Percentiles rank a stretch among this genome's conserved stretches.
These are phyloP conservation scores for Diadema setosum DNA, from an alignment of 35 echinoderm and acorn worm genomes.

Conservation along the genomic window DNA sequence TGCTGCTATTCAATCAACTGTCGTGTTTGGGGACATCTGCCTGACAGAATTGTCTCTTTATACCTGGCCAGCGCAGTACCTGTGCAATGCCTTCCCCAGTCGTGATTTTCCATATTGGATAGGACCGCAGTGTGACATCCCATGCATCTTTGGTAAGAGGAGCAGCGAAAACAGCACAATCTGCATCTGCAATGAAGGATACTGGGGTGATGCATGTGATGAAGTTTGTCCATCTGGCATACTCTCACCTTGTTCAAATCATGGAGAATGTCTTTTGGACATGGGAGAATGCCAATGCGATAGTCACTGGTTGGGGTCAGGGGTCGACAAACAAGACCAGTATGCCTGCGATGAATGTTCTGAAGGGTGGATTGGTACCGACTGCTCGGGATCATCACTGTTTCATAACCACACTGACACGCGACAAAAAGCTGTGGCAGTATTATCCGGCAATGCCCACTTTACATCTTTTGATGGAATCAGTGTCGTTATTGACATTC, in stretches of 20 bases:
- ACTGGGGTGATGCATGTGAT: slow-evolving; percentile 53
- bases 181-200: slow-evolving; percentile 70
- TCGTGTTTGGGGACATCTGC: slow-evolving; percentile 62
- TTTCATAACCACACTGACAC: background rate
- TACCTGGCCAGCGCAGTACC: slow-evolving; percentile 50
- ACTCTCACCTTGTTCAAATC: slow-evolving; percentile 51
- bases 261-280: slow-evolving; percentile 48
- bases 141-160: slow-evolving; percentile 60
- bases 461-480: slow-evolving; percentile 50
- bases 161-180: background rate
- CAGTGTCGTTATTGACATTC: slow-evolving; percentile 45
- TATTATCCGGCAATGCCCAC: slow-evolving; percentile 49
- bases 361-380: slow-evolving; percentile 41
- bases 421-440: background rate
- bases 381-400: slow-evolving; percentile 16
- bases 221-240: slow-evolving; percentile 58
- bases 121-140: slow-evolving; percentile 48
- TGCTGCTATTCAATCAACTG: slow-evolving; percentile 61
- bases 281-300: slow-evolving; percentile 65
- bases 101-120: slow-evolving; percentile 71
- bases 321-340: background rate
- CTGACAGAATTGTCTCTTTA: background rate
- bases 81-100: slow-evolving; percentile 49
- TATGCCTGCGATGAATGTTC: slow-evolving; percentile 60
- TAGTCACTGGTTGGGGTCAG: slow-evolving; percentile 62